These are phyloP conservation scores for Ranitomeya imitator DNA, from an alignment of 2,113 vertebrate species.

Conservation along the genomic window DNA sequence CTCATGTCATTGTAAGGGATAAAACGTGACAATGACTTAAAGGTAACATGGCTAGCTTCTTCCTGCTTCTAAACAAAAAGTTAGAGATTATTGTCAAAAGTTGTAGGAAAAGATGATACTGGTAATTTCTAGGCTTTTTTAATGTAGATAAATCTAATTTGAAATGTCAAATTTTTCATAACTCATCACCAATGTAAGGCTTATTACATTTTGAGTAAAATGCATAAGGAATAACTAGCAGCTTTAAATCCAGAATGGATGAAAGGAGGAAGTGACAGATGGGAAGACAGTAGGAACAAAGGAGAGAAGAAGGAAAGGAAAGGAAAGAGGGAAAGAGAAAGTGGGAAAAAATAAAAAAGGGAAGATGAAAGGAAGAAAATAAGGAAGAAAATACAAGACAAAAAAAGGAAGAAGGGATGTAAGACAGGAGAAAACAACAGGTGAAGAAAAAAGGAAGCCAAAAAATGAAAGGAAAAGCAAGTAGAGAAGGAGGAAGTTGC, in stretches of 20 bases:
- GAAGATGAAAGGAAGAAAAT: background rate
- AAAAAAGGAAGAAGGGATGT: background rate
- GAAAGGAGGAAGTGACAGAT: background rate
- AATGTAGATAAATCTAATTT: background rate
- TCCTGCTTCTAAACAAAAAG: too few species aligned
- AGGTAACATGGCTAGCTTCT: background rate
- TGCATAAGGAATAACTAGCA: background rate
- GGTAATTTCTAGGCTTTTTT: background rate
- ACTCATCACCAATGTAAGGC: background rate
- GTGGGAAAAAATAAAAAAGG: background rate
- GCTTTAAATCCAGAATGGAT: background rate
- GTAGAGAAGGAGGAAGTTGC: background rate
- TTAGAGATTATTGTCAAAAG: background rate
- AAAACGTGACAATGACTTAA: background rate
- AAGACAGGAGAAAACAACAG: background rate
- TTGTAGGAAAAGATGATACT: background rate
- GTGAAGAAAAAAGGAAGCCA: too few species aligned
- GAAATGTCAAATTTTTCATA: background rate
- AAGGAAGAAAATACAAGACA: background rate
- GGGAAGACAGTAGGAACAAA: background rate
- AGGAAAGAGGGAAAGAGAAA: background rate
- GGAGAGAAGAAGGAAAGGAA: background rate
- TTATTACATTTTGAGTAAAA: background rate
- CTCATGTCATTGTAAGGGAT: constrained; percentile 28
- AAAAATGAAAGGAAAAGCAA: background rate